phyloP scores from a whole-genome alignment of 2,113 vertebrate genomes.

The Xiphophorus couchianus region DNA sequence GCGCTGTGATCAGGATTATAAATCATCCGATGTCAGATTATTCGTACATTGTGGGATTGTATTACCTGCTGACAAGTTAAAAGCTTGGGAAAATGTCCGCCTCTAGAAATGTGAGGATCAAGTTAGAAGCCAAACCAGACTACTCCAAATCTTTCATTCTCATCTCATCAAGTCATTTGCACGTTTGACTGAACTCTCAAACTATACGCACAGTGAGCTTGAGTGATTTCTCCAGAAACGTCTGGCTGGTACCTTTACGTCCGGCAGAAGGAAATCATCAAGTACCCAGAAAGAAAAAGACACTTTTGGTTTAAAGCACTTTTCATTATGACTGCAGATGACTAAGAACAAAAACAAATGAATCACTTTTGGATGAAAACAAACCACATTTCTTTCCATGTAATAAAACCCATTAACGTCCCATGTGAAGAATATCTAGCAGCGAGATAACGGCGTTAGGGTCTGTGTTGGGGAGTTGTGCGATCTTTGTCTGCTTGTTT shows the following conservation, averaged over 20 bases:
- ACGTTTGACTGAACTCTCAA: neutral
- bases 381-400: slow-evolving; percentile 52
- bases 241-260: neutral
- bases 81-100: neutral
- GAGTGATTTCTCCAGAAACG: neutral
- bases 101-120: slow-evolving; percentile 37
- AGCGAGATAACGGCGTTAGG: slow-evolving; percentile 56
- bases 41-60: slow-evolving; percentile 3
- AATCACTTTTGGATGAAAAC: slow-evolving; percentile 52
- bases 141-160: neutral
- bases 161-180: neutral
- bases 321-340: slow-evolving; percentile 40
- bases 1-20: slow-evolving; percentile 25
- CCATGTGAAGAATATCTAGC: slow-evolving; percentile 65
- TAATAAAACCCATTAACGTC: slow-evolving; percentile 68
- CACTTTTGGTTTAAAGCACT: slow-evolving; percentile 15
- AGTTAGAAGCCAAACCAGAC: slow-evolving; percentile 12
- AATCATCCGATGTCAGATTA: slow-evolving; percentile 22
- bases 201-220: neutral
- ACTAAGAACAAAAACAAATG: slow-evolving; percentile 60
- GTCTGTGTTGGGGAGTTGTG: slow-evolving; percentile 44
- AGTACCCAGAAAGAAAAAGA: slow-evolving; percentile 10
- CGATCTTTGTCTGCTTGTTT: slow-evolving; percentile 68
- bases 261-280: slow-evolving; percentile 38
- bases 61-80: slow-evolving; percentile 2